A percentile compares a stretch with the other conserved stretches of the same genome.
Conservation (phyloP, 2,888 invertebrate genomes). For the Epistrophella euchroma region DNA sequence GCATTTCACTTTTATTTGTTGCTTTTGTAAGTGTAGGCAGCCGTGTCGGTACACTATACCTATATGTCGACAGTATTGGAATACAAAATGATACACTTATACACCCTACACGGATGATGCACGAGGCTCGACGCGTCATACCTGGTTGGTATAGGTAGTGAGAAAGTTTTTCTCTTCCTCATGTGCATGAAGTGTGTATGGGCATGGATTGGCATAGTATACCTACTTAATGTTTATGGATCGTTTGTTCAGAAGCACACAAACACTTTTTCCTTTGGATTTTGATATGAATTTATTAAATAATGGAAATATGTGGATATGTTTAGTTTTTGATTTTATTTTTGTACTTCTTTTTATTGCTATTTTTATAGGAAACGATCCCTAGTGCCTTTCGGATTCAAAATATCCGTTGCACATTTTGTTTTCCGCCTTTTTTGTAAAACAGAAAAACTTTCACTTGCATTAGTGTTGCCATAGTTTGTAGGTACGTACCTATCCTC, state of each 20-base stretch:
- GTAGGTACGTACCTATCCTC: too few species aligned
- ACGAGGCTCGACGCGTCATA: constrained; percentile 21
- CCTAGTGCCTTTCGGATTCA: constrained; percentile 60
- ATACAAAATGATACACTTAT: constrained; percentile 4
- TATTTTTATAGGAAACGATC: constrained; percentile 64
- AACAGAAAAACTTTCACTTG: constrained; percentile 74
- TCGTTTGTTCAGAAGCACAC: constrained; percentile 65
- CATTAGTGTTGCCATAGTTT: constrained; percentile 41
- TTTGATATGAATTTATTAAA: constrained; percentile 58
- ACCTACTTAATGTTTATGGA: constrained; percentile 26
- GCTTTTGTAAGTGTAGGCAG: constrained; percentile 53
- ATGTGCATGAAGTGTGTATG: constrained; percentile 48
- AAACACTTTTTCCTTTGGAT: constrained; percentile 37
- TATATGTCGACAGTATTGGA: constrained; percentile 32
- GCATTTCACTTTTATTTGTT: constrained; percentile 75
- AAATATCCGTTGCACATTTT: constrained; percentile 67
- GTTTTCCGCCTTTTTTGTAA: constrained; percentile 72
- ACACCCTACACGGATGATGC: background rate
- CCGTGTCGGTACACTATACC: constrained; percentile 17
- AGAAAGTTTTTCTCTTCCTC: constrained; percentile 76
- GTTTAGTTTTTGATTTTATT: background rate
- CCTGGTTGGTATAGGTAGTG: constrained; percentile 62
- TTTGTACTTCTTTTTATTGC: background rate
- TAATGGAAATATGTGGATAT: constrained; percentile 59
- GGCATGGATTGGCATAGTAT: constrained; percentile 69